Evolutionary conservation across 1,140 invertebrate species (phyloP).

Genomic region (Listronotus bonariensis): DNA sequence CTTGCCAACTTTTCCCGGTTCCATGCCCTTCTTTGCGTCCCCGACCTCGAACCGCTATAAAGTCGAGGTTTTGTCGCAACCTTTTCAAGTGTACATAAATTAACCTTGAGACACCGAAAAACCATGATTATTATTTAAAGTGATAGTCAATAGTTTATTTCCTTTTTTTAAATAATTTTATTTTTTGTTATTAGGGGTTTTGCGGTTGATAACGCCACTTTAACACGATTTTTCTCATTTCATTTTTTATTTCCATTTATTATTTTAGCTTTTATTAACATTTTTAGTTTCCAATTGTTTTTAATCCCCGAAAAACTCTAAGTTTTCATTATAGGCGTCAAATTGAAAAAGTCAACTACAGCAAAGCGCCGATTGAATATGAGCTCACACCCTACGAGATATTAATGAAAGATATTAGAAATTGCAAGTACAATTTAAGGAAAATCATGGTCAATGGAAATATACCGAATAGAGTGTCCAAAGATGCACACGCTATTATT

Average conservation of each 20-base stretch:
- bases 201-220: too few relatives aligned
- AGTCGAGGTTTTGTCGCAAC: too few relatives aligned
- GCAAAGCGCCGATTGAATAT: slow-evolving; percentile 78
- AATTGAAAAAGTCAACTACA: slow-evolving; percentile 88
- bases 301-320: slow-evolving; percentile 57
- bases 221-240: too few relatives aligned
- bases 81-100: too few relatives aligned
- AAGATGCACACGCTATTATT: slow-evolving; percentile 93
- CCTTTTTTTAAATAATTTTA: too few relatives aligned
- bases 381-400: slow-evolving; percentile 97
- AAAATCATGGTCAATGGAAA: slow-evolving; percentile 83
- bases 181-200: too few relatives aligned
- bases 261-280: neutral
- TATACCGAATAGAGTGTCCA: slow-evolving; percentile 82
- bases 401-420: slow-evolving; percentile 93
- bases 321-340: slow-evolving; percentile 66
- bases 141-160: too few relatives aligned
- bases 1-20: too few relatives aligned
- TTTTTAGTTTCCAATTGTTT: neutral
- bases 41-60: too few relatives aligned
- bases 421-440: slow-evolving; percentile 80
- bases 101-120: too few relatives aligned
- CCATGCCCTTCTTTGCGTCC: too few relatives aligned
- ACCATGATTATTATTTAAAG: too few relatives aligned
- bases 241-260: neutral